These are phyloP conservation scores for Biston stratarius DNA, from an alignment of 2,888 invertebrate species.

Conservation along the genomic window DNA sequence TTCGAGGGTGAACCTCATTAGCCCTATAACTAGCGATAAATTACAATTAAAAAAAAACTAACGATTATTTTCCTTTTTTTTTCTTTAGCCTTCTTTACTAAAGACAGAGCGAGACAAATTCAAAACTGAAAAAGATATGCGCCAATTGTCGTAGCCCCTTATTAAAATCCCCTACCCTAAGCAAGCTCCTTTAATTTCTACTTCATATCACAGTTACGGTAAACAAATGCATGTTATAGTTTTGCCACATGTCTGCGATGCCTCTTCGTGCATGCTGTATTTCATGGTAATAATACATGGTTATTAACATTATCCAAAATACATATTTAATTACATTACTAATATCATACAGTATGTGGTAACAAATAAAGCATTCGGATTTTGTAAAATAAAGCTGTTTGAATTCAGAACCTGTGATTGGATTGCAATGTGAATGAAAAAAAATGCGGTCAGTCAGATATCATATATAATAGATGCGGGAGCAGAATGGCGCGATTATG, in stretches of 20 bases:
- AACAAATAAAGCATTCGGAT: neutral
- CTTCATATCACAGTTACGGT: conserved; percentile 79
- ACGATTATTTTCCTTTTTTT: too few species aligned
- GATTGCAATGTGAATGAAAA: too few species aligned
- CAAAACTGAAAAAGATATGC: neutral
- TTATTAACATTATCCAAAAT: neutral
- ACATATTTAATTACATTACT: neutral
- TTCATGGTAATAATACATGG: conserved; percentile 18
- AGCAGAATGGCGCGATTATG: too few species aligned
- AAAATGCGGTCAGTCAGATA: too few species aligned
- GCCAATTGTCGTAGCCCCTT: neutral
- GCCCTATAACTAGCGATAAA: neutral
- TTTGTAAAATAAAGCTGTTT: neutral
- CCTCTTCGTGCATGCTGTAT: conserved; percentile 21
- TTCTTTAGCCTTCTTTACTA: too few species aligned
- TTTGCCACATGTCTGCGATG: conserved; percentile 46
- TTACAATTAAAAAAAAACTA: too few species aligned
- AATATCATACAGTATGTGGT: neutral
- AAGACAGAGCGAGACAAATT: neutral
- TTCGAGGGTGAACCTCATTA: too few species aligned
- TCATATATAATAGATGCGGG: too few species aligned
- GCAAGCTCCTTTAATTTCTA: conserved; percentile 69
- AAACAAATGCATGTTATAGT: conserved; percentile 74
- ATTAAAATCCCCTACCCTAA: conserved; percentile 50
- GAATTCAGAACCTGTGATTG: neutral